Percentiles rank a stretch among this genome's conserved stretches.
Conservation (phyloP, 2,888 invertebrate species). For the Nemapogon koenigi region DNA sequence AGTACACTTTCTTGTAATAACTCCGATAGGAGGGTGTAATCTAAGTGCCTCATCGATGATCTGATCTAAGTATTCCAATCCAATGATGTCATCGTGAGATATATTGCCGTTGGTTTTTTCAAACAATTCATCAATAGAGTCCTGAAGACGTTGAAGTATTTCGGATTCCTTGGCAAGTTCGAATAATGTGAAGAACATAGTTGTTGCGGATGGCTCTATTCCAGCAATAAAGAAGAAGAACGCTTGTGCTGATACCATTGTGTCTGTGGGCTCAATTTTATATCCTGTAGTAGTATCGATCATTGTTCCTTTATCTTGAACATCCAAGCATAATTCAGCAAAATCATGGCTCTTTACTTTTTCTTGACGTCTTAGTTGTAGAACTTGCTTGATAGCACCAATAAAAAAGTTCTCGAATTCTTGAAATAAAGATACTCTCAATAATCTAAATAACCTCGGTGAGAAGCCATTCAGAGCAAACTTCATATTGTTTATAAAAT, state of each 20-base stretch:
- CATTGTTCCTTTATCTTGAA: conserved; percentile 32
- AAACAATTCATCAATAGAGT: conserved; percentile 33
- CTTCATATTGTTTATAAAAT: conserved; percentile 21
- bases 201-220: conserved; percentile 37
- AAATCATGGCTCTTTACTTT: conserved; percentile 34
- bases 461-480: conserved; percentile 21
- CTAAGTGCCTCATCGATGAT: conserved; percentile 30
- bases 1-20: conserved; percentile 25
- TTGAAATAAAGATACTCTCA: conserved; percentile 28
- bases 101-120: conserved; percentile 23
- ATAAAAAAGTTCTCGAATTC: conserved; percentile 33
- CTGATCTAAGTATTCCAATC: conserved; percentile 35
- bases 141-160: conserved; percentile 28
- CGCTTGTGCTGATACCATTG: conserved; percentile 34
- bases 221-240: conserved; percentile 46
- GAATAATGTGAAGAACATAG: conserved; percentile 28
- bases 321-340: conserved; percentile 30
- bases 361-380: conserved; percentile 28
- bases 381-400: conserved; percentile 31
- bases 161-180: conserved; percentile 35
- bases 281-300: conserved; percentile 27
- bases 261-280: conserved; percentile 34
- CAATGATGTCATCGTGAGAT: conserved; percentile 26
- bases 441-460: conserved; percentile 19
- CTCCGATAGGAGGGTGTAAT: conserved; percentile 33